phyloP scores from a whole-genome alignment of 2,888 invertebrate species.

The Tachina fera region DNA sequence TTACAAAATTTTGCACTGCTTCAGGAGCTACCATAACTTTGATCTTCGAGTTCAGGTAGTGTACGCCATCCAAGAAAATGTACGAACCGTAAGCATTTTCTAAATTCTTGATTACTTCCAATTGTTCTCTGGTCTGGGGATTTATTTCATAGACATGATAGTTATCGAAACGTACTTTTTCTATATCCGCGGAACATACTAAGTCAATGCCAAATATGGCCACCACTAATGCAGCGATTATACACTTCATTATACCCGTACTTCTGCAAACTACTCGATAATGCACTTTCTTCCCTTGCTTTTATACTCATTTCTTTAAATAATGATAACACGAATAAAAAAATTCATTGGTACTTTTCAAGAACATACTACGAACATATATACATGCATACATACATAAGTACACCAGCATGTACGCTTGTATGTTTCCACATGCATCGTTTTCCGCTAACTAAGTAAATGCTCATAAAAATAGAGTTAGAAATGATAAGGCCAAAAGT shows the following conservation, averaged over 20 bases:
- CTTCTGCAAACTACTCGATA: conserved; percentile 49
- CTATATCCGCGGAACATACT: conserved; percentile 53
- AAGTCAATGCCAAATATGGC: conserved; percentile 46
- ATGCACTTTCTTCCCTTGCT: background rate
- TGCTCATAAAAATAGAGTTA: conserved; percentile 26
- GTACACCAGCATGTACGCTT: too few relatives aligned
- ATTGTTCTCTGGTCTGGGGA: conserved; percentile 83
- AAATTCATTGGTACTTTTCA: background rate
- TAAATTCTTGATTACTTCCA: conserved; percentile 83
- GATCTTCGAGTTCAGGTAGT: conserved; percentile 80
- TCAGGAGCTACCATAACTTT: conserved; percentile 83
- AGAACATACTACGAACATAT: too few relatives aligned
- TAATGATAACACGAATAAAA: conserved; percentile 32
- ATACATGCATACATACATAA: too few relatives aligned
- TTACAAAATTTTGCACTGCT: conserved; percentile 78
- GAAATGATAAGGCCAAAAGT: conserved; percentile 46
- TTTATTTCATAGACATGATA: conserved; percentile 85
- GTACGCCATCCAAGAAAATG: conserved; percentile 83
- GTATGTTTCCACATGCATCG: too few relatives aligned
- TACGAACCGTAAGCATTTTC: conserved; percentile 77
- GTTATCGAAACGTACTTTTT: conserved; percentile 83
- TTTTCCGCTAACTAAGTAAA: background rate
- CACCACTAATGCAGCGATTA: conserved; percentile 41
- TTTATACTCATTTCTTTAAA: conserved; percentile 53
- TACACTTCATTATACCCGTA: conserved; percentile 62